Evolutionary conservation across 2,888 invertebrate genomes (phyloP), one percentile per base, ranked within the genome.

Genomic region (Eupeodes luniger): DNA sequence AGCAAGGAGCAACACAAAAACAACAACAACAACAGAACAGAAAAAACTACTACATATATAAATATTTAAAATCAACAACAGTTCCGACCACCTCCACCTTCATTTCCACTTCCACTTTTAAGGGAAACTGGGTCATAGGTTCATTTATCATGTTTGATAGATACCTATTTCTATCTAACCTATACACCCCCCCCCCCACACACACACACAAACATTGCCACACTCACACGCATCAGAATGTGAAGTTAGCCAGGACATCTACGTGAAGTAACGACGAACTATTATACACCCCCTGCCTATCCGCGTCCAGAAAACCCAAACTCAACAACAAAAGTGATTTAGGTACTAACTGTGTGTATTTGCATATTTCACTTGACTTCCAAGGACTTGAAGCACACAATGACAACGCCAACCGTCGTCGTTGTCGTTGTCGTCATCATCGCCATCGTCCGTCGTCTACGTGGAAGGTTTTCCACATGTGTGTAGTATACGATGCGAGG

Each of bases 11-110:
- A 78, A 78, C 40, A 7, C 40, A 40, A 40, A 27, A 40, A 40
- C 40, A 36, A 36, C 36, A 40, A 40, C 40, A 40, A 40, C 36
- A 76, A 27, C 4, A 12, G 12, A 66, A 66, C n/a, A n/a, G 1
- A 19, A 66, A 64, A 64, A 62, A 40, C 9, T 14, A 34, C n/a
- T 14, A 34, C n/a, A 34, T 34, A 87, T 79, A 85, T 88, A 88
- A 88, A 88, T 88, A 88, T 88, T 88, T 88, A 74, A 88, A 81
- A 81, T 85, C 84, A 81, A 88, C 88, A 88, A 88, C 74, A 85
- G 80, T 76, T 59, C 61, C 57, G 19, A 51, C 51, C 12, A 47
- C 36, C 59, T 55, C 51, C 19, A 51, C 51, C 12, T 36, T 34
- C 59, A 49, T 5, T 10, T 4, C 5, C 19, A 11, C 64, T 14